Evolutionary conservation across 2,888 invertebrate genomes (phyloP).

Genomic region (Tetranychus piercei): DNA sequence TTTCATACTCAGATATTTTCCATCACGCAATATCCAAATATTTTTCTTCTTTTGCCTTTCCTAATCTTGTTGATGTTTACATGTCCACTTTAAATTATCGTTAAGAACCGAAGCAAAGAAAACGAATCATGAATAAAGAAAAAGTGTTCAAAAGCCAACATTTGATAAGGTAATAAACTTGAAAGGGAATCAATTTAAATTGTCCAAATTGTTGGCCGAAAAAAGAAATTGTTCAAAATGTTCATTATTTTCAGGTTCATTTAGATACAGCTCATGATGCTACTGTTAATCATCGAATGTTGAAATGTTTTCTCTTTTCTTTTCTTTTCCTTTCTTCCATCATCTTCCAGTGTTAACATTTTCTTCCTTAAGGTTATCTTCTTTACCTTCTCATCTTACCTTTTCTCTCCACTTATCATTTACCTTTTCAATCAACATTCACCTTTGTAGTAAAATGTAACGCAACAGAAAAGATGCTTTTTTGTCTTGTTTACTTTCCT

Average conservation of each 20-base stretch:
- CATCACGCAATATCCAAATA: neutral
- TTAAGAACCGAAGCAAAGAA: constrained; percentile 15
- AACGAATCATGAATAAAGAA: neutral
- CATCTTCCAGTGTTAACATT: constrained; percentile 8
- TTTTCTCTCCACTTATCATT: neutral
- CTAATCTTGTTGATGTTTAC: neutral
- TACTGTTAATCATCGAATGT: neutral
- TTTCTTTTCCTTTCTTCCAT: constrained; percentile 9
- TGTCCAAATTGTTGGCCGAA: too few relatives aligned
- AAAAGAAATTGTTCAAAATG: too few relatives aligned
- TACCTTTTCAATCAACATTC: neutral
- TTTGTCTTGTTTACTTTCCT: too few relatives aligned
- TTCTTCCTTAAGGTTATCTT: constrained; percentile 14
- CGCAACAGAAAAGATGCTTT: too few relatives aligned
- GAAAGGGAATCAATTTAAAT: too few relatives aligned
- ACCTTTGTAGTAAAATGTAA: neutral
- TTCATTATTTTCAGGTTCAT: too few relatives aligned
- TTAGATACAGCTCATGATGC: too few relatives aligned
- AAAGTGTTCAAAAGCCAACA: too few relatives aligned
- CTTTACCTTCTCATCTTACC: neutral
- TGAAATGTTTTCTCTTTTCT: neutral
- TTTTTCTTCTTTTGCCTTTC: neutral
- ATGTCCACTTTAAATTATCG: constrained; percentile 11
- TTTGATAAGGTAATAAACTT: too few relatives aligned
- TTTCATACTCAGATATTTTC: neutral